These are phyloP conservation scores for Carduelis carduelis DNA, from an alignment of 2,797 vertebrate genomes.

Conservation along the genomic window DNA sequence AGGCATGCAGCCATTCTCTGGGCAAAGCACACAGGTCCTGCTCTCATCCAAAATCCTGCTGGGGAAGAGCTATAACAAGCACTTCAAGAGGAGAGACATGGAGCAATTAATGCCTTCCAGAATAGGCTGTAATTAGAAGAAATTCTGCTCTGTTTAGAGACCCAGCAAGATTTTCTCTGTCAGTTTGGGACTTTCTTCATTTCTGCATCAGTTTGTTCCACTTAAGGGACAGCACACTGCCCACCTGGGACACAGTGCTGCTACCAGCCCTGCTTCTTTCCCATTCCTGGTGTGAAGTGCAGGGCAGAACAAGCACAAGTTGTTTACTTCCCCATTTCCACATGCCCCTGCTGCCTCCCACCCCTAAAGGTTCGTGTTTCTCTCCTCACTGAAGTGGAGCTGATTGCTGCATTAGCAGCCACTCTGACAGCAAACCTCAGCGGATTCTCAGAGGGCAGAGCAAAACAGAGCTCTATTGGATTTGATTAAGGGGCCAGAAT, in stretches of 20 bases:
- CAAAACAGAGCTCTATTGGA: neutral
- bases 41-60: neutral
- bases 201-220: neutral
- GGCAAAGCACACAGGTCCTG: neutral
- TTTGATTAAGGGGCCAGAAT: slow-evolving; percentile 24
- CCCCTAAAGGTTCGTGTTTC: neutral
- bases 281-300: neutral
- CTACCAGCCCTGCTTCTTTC: neutral
- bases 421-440: neutral
- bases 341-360: neutral
- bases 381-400: neutral
- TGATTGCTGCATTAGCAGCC: neutral
- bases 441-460: neutral
- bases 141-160: neutral
- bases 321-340: neutral
- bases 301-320: neutral
- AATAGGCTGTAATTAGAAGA: neutral
- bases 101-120: neutral
- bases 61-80: neutral
- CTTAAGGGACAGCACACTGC: neutral
- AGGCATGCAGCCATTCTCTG: neutral
- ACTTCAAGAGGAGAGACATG: neutral
- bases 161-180: neutral
- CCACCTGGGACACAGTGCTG: neutral
- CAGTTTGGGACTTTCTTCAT: neutral